Evolutionary conservation across 2,888 invertebrate genomes (phyloP), one percentile per base, ranked within the genome.

Genomic region (Tenthredo mesomela): DNA sequence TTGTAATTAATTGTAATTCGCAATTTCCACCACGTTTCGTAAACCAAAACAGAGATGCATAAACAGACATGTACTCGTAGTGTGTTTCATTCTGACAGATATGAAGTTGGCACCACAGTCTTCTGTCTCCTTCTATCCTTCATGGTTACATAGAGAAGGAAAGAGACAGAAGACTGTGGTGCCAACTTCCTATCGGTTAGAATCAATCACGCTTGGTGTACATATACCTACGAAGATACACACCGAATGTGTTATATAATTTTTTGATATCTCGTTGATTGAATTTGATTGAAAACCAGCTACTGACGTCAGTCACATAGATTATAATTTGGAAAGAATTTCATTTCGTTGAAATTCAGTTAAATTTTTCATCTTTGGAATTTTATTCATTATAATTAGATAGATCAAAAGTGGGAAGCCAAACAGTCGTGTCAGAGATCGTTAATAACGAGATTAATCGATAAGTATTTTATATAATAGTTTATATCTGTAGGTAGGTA

Each of bases 1-100:
- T 80, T 80, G 33, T 80, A 37, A 80, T 80, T 80, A 61, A 61
- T 80, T 80, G 58, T 61, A 47, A 80, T 80, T 80, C 37, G 78
- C 61, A 58, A 80, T 61, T 80, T 80, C 21, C 37, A 50, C 25
- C 37, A 50, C 37, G 37, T 21, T 50, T 58, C 37, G n/a, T n/a
- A 21, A 40, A n/a, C 37, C 50, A 58, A 37, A 58, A 58, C n/a
- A 18, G 15, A 29, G 40, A 25, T 40, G n/a, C 9, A 73, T n/a
- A 43, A 43, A 73, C 70, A 70, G 61, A 61, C 61, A 12, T 12
- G 37, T 37, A 7, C n/a, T n/a, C n/a, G n/a, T n/a, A n/a, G n/a
- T n/a, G n/a, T n/a, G n/a, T n/a, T n/a, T n/a, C n/a, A n/a, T n/a
- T n/a, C n/a, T n/a, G n/a, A n/a, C n/a, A n/a, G n/a, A n/a, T n/a